Base-by-base conservation (phyloP, 2,888 invertebrate species). In the Acleris sparsana region DNA sequence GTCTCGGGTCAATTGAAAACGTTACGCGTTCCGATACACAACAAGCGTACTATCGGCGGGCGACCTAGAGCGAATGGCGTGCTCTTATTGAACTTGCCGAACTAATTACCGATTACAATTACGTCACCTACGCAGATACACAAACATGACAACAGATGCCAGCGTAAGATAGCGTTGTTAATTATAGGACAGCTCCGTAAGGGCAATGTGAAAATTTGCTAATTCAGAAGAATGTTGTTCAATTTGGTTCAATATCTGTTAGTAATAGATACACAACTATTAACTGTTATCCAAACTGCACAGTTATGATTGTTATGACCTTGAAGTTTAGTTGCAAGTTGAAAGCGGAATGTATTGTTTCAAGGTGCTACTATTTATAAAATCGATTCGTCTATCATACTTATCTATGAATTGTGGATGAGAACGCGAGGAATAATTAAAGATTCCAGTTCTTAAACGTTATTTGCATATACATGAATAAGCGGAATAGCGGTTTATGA, bases 1-100 rank as follows among this genome's bases (percentile, higher is more conserved):
- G 72, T 69, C 74, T 68, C 69, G 70, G 76, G 74, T 76, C 73
- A 73, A 70, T 69, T 62, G 67, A 63, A 70, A 51, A 49, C 63
- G 68, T 64, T 68, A 53, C 57, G 68, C 61, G 44, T 44, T 16
- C 29, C 7, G 3, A 44, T 29, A 52, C 39, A 49, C 48, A 62
- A 57, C 57, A 18, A 51, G 51, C 44, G 57, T 29, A 51, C 56
- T 51, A 33, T 62, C 51, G 18, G 29, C 33, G 44, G 16, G 48
- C 44, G 56, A 56, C 55, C 29, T 17, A 22, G 46, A 16, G 46
- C 39, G 33, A n/a, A 46, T 48, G 53, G 53, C 53, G 22, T 53
- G 16, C n/a, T 46, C 46, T 48, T 58, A 39, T 39, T 46, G 22
- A 53, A 48, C 53, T 53, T 53, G 25, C 29, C 43, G 53, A 53